These are phyloP conservation scores for Semibalanus balanoides DNA, from an alignment of 1,140 invertebrate genomes.

Conservation along the genomic window DNA sequence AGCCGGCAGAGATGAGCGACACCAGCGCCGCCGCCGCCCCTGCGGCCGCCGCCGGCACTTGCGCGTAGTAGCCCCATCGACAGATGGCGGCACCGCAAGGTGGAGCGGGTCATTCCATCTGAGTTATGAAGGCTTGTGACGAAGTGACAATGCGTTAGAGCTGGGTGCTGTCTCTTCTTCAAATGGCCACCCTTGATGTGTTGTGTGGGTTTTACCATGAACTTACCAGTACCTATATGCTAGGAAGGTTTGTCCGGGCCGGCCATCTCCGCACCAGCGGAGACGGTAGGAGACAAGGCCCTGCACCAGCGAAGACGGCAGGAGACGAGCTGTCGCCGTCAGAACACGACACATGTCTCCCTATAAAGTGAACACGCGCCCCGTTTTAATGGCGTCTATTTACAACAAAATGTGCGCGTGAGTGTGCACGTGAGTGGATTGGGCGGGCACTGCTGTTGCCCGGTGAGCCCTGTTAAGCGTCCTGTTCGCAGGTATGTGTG, in stretches of 20 bases:
- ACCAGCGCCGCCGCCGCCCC: not conserved
- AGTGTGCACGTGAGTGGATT: not conserved
- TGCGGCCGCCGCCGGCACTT: not conserved
- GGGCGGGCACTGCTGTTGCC: not conserved
- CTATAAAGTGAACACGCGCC: no score
- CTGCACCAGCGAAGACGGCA: no score
- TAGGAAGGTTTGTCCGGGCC: no score
- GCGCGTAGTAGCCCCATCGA: not conserved
- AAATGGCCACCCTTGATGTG: no score
- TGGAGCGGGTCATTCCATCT: not conserved
- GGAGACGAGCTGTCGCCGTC: no score
- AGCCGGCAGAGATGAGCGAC: no score
- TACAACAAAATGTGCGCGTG: not conserved
- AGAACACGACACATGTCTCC: no score
- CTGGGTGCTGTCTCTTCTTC: no score
- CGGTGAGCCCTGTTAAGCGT: not conserved
- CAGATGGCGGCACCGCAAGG: not conserved
- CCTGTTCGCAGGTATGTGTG: not conserved
- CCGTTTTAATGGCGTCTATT: not conserved
- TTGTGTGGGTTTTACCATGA: no score
- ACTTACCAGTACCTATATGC: no score
- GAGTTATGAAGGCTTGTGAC: not conserved
- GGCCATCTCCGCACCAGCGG: no score
- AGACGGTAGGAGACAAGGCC: no score
- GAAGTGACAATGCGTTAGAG: not conserved